phyloP scores from a whole-genome alignment of 2,888 invertebrate genomes.

The Erannis defoliaria region DNA sequence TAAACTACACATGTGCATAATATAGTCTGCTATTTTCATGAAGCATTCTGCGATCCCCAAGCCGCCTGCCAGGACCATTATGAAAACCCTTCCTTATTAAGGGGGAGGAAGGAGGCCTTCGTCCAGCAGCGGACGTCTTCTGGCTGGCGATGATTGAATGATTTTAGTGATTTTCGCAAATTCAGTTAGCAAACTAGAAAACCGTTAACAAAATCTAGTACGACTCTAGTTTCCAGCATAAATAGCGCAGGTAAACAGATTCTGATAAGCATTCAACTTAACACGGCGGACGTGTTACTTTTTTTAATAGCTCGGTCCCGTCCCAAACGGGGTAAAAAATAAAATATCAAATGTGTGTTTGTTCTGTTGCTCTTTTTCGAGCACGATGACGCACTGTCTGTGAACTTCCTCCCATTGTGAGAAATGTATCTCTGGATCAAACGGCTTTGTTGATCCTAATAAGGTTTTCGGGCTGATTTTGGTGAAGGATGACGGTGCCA shows the following conservation, averaged over 20 bases:
- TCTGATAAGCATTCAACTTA: conserved; percentile 26
- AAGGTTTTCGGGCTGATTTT: conserved; percentile 38
- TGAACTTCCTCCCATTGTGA: conserved; percentile 85
- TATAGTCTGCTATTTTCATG: no score
- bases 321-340: conserved; percentile 58
- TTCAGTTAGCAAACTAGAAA: conserved; percentile 12
- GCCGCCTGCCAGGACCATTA: no score
- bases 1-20: no score
- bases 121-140: no score
- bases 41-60: no score
- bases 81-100: no score
- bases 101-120: no score
- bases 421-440: conserved; percentile 57
- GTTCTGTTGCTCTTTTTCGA: conserved; percentile 60
- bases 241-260: conserved; percentile 35
- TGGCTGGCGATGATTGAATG: no score
- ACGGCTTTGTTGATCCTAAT: conserved; percentile 46
- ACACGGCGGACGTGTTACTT: conserved; percentile 53
- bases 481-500: conserved; percentile 30
- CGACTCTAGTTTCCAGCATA: conserved; percentile 19
- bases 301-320: conserved; percentile 55
- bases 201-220: conserved; percentile 31
- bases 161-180: no score
- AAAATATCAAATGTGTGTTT: conserved; percentile 60
- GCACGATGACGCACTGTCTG: conserved; percentile 79